Evolutionary conservation across 2,113 vertebrate genomes (phyloP), one percentile per base, ranked within the genome.

Genomic region (Xiphophorus hellerii): DNA sequence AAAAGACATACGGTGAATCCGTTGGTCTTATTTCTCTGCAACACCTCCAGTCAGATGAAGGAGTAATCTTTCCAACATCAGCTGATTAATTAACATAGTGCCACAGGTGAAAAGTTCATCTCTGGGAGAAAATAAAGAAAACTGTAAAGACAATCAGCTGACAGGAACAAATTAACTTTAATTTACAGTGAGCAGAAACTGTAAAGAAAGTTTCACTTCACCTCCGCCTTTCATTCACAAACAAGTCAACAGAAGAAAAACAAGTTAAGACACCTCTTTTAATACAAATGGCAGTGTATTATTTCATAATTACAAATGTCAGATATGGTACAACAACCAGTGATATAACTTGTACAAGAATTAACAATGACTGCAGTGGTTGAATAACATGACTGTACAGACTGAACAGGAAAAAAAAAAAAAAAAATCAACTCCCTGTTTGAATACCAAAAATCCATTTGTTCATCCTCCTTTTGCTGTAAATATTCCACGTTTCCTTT

Each of bases 241-340:
- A n/a, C 3, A 44, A 35, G 64, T 67, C 12, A 27, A 80, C 22
- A 12, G 15, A 30, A 77, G 42, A 84, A 64, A 88, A 87, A 89
- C 73, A 78, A 90, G 66, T 77, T 60, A 81, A 61, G 81, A 92
- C 74, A 61, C 73, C 14, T 62, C 89, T 87, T 93, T 87, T 91
- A 91, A 92, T 94, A 93, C 88, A 94, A 78, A 91, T 69, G 85
- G 94, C 95, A 96, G 94, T 95, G 94, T 95, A 94, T 95, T 92
- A 91, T 96, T 96, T 95, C 93, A 95, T 95, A 94, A 94, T 94
- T 95, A 94, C 92, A 94, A 95, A 95, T 94, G 92, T 92, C 89
- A 90, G 90, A 90, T 94, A 93, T 94, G 93, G 82, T 94, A 95
- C 93, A 94, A 95, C 87, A 94, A 92, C 93, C 93, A 94, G 93